Evolutionary conservation across 2,113 vertebrate species (phyloP).

Genomic region (Spea bombifrons): DNA sequence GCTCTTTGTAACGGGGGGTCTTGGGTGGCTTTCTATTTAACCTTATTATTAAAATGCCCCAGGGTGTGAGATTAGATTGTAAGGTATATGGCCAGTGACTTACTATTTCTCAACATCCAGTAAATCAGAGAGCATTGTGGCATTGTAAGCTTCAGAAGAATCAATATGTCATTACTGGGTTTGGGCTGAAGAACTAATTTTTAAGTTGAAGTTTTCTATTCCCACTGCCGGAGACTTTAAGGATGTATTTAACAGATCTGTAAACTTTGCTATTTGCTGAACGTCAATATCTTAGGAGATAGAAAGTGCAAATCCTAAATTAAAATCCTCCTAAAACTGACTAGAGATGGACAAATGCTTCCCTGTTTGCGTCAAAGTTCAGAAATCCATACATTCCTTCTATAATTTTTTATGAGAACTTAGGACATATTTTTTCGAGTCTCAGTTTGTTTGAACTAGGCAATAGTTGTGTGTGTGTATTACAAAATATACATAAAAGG

Average conservation of each 20-base stretch:
- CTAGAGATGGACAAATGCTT: too few relatives aligned
- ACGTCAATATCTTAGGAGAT: too few relatives aligned
- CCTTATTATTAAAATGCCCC: neutral
- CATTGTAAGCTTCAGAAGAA: neutral
- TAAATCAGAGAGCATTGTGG: neutral
- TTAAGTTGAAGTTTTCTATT: neutral
- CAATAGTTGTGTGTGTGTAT: too few relatives aligned
- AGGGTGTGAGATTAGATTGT: neutral
- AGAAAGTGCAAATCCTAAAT: too few relatives aligned
- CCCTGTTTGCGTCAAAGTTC: too few relatives aligned
- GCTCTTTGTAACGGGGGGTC: neutral
- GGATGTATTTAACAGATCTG: neutral
- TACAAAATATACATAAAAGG: too few relatives aligned
- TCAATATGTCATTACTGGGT: neutral
- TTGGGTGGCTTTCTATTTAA: neutral
- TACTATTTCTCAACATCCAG: neutral
- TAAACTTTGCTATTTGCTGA: neutral
- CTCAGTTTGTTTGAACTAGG: too few relatives aligned
- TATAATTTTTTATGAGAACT: too few relatives aligned
- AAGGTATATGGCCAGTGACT: neutral
- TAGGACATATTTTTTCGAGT: too few relatives aligned
- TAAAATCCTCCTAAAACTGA: too few relatives aligned
- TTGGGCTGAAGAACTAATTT: neutral
- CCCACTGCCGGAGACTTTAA: neutral
- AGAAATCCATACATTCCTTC: too few relatives aligned